Evolutionary conservation across 2,797 vertebrate genomes (phyloP), one percentile per base, ranked within the genome.

Genomic region (Rhinoraja longicauda): DNA sequence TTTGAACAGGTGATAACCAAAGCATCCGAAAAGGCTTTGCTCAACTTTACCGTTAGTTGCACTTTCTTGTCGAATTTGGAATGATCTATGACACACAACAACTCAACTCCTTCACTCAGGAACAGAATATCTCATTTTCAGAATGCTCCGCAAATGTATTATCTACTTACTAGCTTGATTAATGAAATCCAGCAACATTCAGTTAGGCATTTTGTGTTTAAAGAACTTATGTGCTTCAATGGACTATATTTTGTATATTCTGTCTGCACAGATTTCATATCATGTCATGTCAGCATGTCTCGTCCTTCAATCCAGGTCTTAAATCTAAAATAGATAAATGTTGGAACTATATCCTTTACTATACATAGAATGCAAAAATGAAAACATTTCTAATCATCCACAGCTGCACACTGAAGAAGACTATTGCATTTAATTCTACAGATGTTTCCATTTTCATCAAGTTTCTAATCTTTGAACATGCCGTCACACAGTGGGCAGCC

Each of bases 391-490:
- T 45, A 17, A 17, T 81, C 26, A 62, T 62, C 4, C 4, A 62
- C 12, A 1, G 86, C 13, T 86, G 53, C 59, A 13, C 9, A n/a
- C 45, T 57, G 45, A 24, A 84, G 53, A 4, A 59, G 82, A 59
- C 57, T n/a, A 53, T 59, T 6, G 12, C 57, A 12, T 86, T 86
- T 26, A 62, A 82, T 32, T 59, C 17, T 57, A 86, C 82, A 64
- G 82, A 86, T 86, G 82, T 86, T 86, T 86, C 82, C 17, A 86
- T 32, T 86, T 62, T 64, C 82, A 86, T 86, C 17, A 86, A 19
- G 15, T 17, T 62, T 86, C 57, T 2, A 62, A 86, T 64, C 82
- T 19, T 29, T 64, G 57, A 86, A 86, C 32, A 15, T 53, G 12
- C 81, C 53, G 2, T 84, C 81, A 84, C 12, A 57, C 81, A 84